Percentiles rank a stretch among this genome's conserved stretches.
These are phyloP conservation scores for Patella depressa DNA, from an alignment of 2,888 invertebrate genomes.

Conservation along the genomic window DNA sequence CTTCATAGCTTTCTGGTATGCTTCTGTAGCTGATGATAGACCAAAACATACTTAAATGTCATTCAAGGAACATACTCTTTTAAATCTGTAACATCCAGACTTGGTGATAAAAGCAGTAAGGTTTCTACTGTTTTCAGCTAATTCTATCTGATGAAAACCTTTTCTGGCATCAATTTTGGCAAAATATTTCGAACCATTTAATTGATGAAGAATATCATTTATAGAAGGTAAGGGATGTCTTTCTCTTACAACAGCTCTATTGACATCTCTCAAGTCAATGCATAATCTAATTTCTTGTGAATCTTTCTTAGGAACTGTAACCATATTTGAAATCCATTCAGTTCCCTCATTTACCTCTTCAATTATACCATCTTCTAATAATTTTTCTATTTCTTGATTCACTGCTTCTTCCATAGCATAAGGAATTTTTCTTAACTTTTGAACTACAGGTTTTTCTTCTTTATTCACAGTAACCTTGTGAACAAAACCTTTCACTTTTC, in stretches of 20 bases:
- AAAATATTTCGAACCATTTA: not conserved
- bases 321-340: not conserved
- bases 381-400: not conserved
- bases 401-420: not conserved
- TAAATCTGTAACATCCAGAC: too few relatives aligned
- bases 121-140: slow-evolving; percentile 1
- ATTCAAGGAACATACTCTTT: too few relatives aligned
- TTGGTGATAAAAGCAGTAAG: not conserved
- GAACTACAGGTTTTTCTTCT: not conserved
- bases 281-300: slow-evolving; percentile 3
- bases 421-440: not conserved
- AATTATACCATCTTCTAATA: not conserved
- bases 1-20: slow-evolving; percentile 5
- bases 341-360: not conserved
- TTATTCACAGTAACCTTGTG: not conserved
- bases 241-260: not conserved
- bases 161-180: not conserved
- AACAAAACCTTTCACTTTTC: slow-evolving; percentile 2
- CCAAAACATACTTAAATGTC: not conserved
- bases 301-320: not conserved
- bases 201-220: not conserved
- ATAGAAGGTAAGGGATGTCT: not conserved
- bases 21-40: not conserved
- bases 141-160: not conserved
- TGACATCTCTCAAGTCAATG: not conserved